Base-by-base conservation (phyloP, 2,888 invertebrate species). In the Phlogophora meticulosa region DNA sequence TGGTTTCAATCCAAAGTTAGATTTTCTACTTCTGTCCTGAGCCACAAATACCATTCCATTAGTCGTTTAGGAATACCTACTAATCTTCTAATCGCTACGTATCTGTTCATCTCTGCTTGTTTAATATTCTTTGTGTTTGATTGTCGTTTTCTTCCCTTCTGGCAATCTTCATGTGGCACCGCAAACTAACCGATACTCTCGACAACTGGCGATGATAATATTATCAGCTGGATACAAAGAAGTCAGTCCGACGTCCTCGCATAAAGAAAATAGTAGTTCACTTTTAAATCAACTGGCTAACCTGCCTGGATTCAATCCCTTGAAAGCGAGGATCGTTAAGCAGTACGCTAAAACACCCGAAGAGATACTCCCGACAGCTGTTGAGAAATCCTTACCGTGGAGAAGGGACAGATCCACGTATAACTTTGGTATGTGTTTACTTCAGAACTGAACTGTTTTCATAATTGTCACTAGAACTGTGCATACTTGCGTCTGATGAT, bases 361-460 rank as follows among this genome's bases (percentile, higher is more conserved):
- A 90, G 97, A 96, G 81, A 96, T 96, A 88, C 96, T 96, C 86
- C 97, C 97, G 85, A 97, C 98, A 85, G 97, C 97, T 87, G 97
- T 97, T 91, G 98, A 98, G 96, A 96, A 97, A 92, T 97, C 97
- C 85, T 96, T 98, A 92, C 98, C 98, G 89, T 98, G 98, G 98
- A 97, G 98, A 93, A 96, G 97, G 91, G 97, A 97, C 94, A 96
- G 96, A 93, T 97, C 96, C 95, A 97, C 96, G 94, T 96, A 96
- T 92, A 96, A 96, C 93, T 96, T 97, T 95, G 97, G 97, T 97
- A 97, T 96, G 96, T 96, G 90, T 91, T 91, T 89, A 88, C 81
- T 88, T 83, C 82, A 83, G 83, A 75, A 86, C 78, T 87, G 82
- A 85, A 83, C 75, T 82, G 82, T 88, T 85, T 85, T 81, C 72